Conservation (phyloP, 2,113 vertebrate genomes). For the Triplophysa tibetana region DNA sequence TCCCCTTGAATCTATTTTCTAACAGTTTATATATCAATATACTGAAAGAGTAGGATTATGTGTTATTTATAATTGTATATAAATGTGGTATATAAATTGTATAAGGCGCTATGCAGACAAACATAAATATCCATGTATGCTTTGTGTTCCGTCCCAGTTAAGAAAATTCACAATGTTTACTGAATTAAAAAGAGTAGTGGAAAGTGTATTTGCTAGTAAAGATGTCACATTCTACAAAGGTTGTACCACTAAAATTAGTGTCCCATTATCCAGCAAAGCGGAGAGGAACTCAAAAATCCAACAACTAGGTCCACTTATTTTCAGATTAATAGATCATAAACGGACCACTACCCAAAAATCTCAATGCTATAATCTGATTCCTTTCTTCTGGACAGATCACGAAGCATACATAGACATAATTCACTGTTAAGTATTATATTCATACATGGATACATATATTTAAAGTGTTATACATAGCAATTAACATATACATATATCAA, state of each 20-base stretch:
- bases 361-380: not conserved
- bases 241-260: not conserved
- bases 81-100: slow-evolving; percentile 66
- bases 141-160: slow-evolving; percentile 48
- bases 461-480: slow-evolving; percentile 80
- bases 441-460: slow-evolving; percentile 78
- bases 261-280: not conserved
- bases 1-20: slow-evolving; percentile 73
- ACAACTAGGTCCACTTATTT: not conserved
- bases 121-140: slow-evolving; percentile 72
- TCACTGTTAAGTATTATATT: slow-evolving; percentile 74
- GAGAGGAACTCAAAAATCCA: not conserved
- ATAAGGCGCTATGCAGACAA: slow-evolving; percentile 76
- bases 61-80: slow-evolving; percentile 76
- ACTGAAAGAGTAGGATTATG: slow-evolving; percentile 76
- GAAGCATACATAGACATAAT: slow-evolving; percentile 71
- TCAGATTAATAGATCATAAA: not conserved
- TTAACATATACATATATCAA: slow-evolving; percentile 81
- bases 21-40: slow-evolving; percentile 72
- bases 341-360: not conserved
- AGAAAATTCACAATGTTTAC: slow-evolving; percentile 2
- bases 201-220: not conserved
- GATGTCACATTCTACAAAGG: not conserved
- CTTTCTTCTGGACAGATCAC: slow-evolving; percentile 51
- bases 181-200: not conserved